A percentile compares a stretch with the other conserved stretches of the same genome.
Evolutionary conservation across 2,888 invertebrate genomes (phyloP).

Genomic region (Noctua pronuba): DNA sequence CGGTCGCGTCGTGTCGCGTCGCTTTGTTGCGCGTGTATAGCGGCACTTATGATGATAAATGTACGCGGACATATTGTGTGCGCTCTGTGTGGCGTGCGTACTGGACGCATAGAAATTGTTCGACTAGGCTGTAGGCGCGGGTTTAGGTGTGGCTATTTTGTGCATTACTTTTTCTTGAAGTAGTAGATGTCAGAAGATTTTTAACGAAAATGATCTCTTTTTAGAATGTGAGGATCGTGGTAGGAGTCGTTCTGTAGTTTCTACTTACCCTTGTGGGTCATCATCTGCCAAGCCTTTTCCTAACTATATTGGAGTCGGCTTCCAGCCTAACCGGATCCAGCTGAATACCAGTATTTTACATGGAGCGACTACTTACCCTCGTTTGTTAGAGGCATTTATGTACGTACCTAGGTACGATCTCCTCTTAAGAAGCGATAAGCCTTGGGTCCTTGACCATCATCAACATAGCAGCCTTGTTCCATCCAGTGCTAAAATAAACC

Average conservation of each 20-base stretch:
- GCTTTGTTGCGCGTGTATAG: constrained; percentile 75
- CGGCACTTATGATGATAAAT: constrained; percentile 88
- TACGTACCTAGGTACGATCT: neutral
- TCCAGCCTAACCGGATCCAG: too few relatives aligned
- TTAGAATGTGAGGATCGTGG: neutral
- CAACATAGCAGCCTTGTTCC: neutral
- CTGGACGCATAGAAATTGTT: constrained; percentile 70
- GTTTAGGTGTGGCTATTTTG: constrained; percentile 1
- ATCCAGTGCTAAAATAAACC: neutral
- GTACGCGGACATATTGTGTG: constrained; percentile 75
- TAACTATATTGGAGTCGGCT: too few relatives aligned
- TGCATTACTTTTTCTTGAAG: neutral
- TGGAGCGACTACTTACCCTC: neutral
- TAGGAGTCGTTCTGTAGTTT: neutral
- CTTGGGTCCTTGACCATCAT: neutral
- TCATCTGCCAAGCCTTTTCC: too few relatives aligned
- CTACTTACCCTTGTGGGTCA: neutral
- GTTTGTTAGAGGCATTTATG: neutral
- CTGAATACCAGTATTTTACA: too few relatives aligned
- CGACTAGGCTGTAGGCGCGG: constrained; percentile 16
- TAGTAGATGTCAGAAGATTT: neutral
- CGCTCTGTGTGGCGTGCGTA: constrained; percentile 70
- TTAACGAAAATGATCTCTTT: neutral
- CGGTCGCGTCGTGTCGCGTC: constrained; percentile 65
- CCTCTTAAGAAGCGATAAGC: neutral